phyloP scores from a whole-genome alignment of 2,888 invertebrate genomes.

The Ochlodes sylvanus region DNA sequence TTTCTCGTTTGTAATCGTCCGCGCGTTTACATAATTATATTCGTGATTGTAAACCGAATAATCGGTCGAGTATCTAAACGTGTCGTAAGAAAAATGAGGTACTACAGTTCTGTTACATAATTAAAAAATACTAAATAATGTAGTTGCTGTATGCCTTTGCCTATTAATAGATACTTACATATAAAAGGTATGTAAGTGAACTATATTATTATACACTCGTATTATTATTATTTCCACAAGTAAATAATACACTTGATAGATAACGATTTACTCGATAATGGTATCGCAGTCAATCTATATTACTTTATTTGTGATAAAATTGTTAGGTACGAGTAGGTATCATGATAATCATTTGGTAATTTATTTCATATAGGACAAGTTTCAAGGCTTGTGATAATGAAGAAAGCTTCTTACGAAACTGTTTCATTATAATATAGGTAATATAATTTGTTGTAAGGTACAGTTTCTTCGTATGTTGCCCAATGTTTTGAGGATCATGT shows the following conservation, averaged over 20 bases:
- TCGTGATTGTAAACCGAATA: no score
- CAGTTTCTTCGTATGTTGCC: no score
- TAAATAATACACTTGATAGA: slow-evolving; percentile 48
- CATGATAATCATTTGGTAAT: slow-evolving; percentile 42
- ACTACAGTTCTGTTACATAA: no score
- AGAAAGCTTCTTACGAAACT: neutral
- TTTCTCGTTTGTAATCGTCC: no score
- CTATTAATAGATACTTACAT: neutral
- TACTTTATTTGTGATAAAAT: slow-evolving; percentile 46
- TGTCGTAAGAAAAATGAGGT: no score
- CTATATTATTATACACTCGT: neutral
- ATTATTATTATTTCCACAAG: slow-evolving; percentile 42
- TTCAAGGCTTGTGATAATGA: slow-evolving; percentile 34
- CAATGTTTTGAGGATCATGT: no score
- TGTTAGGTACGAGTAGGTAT: slow-evolving; percentile 25
- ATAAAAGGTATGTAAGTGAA: neutral
- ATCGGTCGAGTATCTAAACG: no score
- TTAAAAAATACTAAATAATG: no score
- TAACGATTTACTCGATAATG: slow-evolving; percentile 44
- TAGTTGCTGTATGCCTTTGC: no score
- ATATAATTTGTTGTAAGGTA: no score
- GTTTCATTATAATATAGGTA: neutral
- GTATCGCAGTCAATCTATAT: slow-evolving; percentile 41
- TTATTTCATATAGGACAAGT: slow-evolving; percentile 36
- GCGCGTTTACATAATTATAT: no score